Conservation (phyloP, 2,113 vertebrate genomes). For the Onychostruthus taczanowskii region DNA sequence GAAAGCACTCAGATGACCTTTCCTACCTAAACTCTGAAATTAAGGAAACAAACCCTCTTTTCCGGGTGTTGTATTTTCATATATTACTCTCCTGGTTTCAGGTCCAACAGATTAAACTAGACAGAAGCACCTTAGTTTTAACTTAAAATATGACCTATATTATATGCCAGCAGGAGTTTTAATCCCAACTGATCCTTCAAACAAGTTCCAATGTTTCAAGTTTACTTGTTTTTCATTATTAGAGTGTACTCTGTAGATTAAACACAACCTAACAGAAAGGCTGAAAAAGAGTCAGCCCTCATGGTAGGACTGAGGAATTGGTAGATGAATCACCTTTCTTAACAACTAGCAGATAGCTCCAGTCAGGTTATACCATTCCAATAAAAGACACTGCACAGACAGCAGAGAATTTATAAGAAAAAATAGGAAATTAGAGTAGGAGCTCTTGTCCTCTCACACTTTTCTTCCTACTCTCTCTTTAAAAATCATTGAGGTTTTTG, state of each 20-base stretch:
- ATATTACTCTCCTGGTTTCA: not conserved
- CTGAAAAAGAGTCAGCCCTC: not conserved
- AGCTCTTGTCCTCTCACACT: not conserved
- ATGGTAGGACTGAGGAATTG: not conserved
- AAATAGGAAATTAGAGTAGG: not conserved
- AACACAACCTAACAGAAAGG: rapidly evolving
- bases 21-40: not conserved
- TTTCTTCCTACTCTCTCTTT: not conserved
- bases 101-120: not conserved
- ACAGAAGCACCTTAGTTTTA: not conserved
- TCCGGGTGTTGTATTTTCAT: not conserved
- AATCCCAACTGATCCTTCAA: not conserved
- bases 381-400: not conserved
- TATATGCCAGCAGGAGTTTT: not conserved
- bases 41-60: not conserved
- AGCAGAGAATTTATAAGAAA: not conserved
- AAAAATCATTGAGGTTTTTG: not conserved
- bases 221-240: not conserved
- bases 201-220: rapidly evolving
- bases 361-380: not conserved
- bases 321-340: not conserved
- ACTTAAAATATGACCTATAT: not conserved
- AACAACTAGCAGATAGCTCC: not conserved
- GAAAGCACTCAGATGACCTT: not conserved
- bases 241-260: not conserved